Conservation (phyloP, 2,797 vertebrate species). For the Astyanax mexicanus region DNA sequence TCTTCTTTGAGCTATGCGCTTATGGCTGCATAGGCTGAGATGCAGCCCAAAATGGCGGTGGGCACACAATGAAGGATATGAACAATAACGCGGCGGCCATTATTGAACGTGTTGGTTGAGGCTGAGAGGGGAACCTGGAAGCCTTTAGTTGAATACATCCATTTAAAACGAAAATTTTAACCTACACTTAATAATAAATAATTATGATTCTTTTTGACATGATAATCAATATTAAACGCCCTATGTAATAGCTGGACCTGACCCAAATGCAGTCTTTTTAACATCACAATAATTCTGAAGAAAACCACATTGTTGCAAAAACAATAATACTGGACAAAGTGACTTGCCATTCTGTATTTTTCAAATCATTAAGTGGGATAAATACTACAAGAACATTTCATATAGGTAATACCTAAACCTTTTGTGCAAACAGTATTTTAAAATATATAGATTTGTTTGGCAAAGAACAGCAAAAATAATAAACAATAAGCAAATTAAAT, state of each 20-base stretch:
- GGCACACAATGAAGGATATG: slow-evolving; percentile 77
- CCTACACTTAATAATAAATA: slow-evolving; percentile 15
- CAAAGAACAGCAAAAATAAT: too few relatives aligned
- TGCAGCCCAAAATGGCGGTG: slow-evolving; percentile 86
- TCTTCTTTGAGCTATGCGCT: slow-evolving; percentile 4
- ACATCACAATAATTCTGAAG: background rate
- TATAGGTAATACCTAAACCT: background rate
- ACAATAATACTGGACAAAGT: background rate
- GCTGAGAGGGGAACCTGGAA: slow-evolving; percentile 30
- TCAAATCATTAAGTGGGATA: background rate
- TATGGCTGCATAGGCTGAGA: slow-evolving; percentile 64
- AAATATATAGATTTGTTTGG: too few relatives aligned
- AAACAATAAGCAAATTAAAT: too few relatives aligned
- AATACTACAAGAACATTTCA: background rate
- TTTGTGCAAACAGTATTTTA: too few relatives aligned
- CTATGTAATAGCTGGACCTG: slow-evolving; percentile 35
- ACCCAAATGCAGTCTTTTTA: background rate
- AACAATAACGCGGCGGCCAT: slow-evolving; percentile 86
- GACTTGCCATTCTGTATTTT: too few relatives aligned
- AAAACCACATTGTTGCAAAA: background rate
- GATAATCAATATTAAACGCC: slow-evolving; percentile 40
- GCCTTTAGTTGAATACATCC: background rate
- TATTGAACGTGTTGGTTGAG: slow-evolving; percentile 69
- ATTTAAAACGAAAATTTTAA: slow-evolving; percentile 42
- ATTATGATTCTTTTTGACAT: slow-evolving; percentile 31